phyloP scores from a whole-genome alignment of 2,888 invertebrate species.

The Amphipoea oculea region DNA sequence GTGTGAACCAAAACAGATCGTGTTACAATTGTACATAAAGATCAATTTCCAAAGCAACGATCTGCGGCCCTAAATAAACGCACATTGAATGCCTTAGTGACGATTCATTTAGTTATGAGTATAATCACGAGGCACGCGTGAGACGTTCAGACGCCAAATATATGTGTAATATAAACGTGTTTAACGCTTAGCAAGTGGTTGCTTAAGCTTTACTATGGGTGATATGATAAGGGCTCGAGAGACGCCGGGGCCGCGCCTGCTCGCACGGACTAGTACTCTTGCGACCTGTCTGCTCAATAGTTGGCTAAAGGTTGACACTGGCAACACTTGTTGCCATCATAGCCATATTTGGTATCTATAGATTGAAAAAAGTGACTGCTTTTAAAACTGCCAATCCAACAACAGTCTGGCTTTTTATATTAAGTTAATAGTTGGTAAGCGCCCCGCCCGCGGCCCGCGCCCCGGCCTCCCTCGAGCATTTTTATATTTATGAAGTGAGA shows the following conservation, averaged over 20 bases:
- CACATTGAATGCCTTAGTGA: slow-evolving; percentile 72
- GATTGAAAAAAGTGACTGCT: not conserved
- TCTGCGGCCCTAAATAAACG: slow-evolving; percentile 58
- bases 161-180: slow-evolving; percentile 62
- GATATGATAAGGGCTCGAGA: slow-evolving; percentile 43
- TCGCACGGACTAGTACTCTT: not conserved
- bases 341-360: not conserved
- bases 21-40: slow-evolving; percentile 57
- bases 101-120: slow-evolving; percentile 54
- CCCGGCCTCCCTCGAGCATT: slow-evolving; percentile 43
- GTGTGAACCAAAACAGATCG: slow-evolving; percentile 36
- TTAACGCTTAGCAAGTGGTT: slow-evolving; percentile 59
- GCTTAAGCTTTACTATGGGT: slow-evolving; percentile 66
- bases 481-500: slow-evolving; percentile 66
- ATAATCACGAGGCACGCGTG: slow-evolving; percentile 43
- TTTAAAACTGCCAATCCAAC: slow-evolving; percentile 15
- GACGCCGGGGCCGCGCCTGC: slow-evolving; percentile 16
- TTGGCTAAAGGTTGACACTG: not conserved
- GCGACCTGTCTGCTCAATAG: not conserved
- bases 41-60: slow-evolving; percentile 60
- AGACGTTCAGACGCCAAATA: slow-evolving; percentile 58
- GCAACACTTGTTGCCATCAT: not conserved
- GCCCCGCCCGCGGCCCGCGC: slow-evolving; percentile 2
- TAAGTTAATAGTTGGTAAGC: slow-evolving; percentile 27
- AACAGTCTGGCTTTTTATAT: slow-evolving; percentile 28